Conservation (phyloP, 2,888 invertebrate genomes). For the Agonopterix subpropinquella region DNA sequence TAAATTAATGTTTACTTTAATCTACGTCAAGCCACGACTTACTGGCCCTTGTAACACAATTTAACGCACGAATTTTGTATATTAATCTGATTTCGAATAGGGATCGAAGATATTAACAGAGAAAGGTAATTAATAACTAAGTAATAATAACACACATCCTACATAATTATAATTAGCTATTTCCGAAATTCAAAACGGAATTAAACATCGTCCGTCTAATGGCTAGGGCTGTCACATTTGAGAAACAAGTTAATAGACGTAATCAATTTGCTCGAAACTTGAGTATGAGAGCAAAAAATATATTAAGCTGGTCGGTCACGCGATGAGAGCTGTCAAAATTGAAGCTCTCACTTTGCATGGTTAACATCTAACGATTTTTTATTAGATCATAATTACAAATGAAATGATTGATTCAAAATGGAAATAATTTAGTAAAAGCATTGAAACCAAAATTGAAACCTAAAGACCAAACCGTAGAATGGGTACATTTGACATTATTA, state of each 20-base stretch:
- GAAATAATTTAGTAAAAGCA: too few species aligned
- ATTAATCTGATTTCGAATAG: too few species aligned
- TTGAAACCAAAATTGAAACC: too few species aligned
- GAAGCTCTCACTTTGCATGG: conserved; percentile 27
- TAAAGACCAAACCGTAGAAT: too few species aligned
- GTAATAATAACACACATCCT: conserved; percentile 4
- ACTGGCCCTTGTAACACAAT: neutral
- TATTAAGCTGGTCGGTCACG: conserved; percentile 50
- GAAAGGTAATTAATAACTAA: conserved; percentile 11
- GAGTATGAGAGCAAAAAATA: conserved; percentile 40
- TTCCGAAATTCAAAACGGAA: conserved; percentile 2
- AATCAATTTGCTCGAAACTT: conserved; percentile 53
- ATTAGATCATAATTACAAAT: too few species aligned
- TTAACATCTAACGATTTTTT: neutral
- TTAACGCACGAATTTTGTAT: too few species aligned
- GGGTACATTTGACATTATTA: too few species aligned
- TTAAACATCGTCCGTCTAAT: conserved; percentile 31
- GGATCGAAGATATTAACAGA: conserved; percentile 1
- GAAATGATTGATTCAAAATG: too few species aligned
- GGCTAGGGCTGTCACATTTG: conserved; percentile 44
- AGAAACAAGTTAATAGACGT: conserved; percentile 54
- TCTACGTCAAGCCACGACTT: neutral
- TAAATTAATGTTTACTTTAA: conserved; percentile 27
- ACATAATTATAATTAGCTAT: neutral
- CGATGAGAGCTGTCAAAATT: conserved; percentile 50